Conservation (phyloP, 2,797 vertebrate genomes). For the Iguana delicatissima region DNA sequence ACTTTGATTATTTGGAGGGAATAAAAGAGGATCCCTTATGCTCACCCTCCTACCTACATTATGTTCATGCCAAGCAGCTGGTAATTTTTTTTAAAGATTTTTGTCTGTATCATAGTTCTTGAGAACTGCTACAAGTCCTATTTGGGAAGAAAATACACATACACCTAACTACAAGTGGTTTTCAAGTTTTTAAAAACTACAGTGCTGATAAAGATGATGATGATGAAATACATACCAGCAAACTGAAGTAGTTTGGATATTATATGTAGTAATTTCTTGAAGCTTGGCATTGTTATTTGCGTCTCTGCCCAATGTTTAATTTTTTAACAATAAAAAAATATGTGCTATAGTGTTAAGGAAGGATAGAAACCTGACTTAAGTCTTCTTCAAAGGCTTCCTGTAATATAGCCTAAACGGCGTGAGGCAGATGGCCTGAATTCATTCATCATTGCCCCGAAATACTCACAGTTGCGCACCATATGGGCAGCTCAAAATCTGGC, state of each 20-base stretch:
- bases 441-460: background rate
- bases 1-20: background rate
- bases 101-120: background rate
- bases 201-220: background rate
- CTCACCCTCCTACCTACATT: too few species aligned
- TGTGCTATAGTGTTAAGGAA: background rate
- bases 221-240: background rate
- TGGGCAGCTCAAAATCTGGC: background rate
- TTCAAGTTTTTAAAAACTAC: background rate
- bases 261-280: background rate
- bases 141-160: background rate
- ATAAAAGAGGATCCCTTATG: too few species aligned
- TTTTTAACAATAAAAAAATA: background rate
- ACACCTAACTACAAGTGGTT: background rate
- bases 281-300: background rate
- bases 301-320: background rate
- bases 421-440: background rate
- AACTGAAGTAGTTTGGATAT: background rate
- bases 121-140: background rate
- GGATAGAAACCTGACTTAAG: background rate
- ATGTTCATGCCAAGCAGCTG: background rate
- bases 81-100: background rate
- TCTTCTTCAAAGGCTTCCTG: conserved; percentile 4
- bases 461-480: conserved; percentile 11
- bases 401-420: background rate